Evolutionary conservation across 2,113 vertebrate genomes (phyloP), one percentile per base, ranked within the genome.

Genomic region (Mesitornis unicolor): DNA sequence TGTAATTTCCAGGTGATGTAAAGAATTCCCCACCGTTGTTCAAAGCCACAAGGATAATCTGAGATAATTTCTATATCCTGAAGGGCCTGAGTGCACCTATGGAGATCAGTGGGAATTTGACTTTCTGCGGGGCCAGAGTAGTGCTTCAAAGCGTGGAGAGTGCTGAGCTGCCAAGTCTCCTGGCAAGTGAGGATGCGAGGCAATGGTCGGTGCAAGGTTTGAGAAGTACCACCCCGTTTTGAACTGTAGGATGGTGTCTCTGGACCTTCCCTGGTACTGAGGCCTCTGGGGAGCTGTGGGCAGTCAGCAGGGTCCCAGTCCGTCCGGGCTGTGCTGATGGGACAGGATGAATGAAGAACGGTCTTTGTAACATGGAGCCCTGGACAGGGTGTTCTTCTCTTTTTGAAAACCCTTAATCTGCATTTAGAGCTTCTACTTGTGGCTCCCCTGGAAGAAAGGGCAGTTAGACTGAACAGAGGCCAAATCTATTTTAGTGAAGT

Each of bases 191-290:
- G 2, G 19, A 4, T 31, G 8, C 48, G 13, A 33, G 31, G 59
- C 61, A 5, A 6, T 16, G 74, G 4, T 15, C 1, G 2, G 65
- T 21, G 56, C 40, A 36, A 26, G 65, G 43, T 5, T 13, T 42
- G 47, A 33, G 3, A 13, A 24, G 75, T 4, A 19, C 4, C 4
- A 26, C 25, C 28, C 28, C 0, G 0, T 29, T 75, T 20, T 38
- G 64, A 64, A 29, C 16, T 5, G 22, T 2, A 45, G 71, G 29
- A 2, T 13, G 11, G 33, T 1, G 4, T 15, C 25, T 74, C 36
- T 70, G 51, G 56, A 50, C 38, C 13, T 35, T 50, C 13, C 19
- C 33, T 1, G 2, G 10, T 19, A 33, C 13, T 19, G 50, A 31
- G 38, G 56, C 28, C n/a, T 25, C 43, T n/a, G 50, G 47, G 35